phyloP scores from a whole-genome alignment of 2,113 vertebrate genomes.

The Tachysurus vachellii region DNA sequence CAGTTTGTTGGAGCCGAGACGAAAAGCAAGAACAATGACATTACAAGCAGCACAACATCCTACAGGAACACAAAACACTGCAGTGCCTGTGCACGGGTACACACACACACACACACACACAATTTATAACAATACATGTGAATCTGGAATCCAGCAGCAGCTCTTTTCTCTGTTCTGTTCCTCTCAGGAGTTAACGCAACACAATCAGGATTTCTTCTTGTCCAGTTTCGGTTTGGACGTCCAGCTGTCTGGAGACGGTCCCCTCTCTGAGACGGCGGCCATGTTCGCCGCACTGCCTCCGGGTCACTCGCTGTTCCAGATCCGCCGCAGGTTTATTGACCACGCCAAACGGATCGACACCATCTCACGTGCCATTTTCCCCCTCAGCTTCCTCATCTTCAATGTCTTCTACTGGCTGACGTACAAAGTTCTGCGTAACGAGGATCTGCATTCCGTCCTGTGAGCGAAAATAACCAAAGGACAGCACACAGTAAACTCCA shows the following conservation, averaged over 20 bases:
- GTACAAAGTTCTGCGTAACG: conserved; percentile 87
- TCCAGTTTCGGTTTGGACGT: conserved; percentile 76
- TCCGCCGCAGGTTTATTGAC: conserved; percentile 78
- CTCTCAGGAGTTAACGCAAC: conserved; percentile 80
- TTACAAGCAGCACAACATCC: conserved; percentile 64
- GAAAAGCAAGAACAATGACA: conserved; percentile 71
- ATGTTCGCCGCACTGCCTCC: conserved; percentile 74
- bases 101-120: conserved; percentile 15
- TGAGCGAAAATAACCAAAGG: conserved; percentile 43
- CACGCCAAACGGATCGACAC: conserved; percentile 90
- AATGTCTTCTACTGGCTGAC: conserved; percentile 94
- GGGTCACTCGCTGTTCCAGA: conserved; percentile 72
- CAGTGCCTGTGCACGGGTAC: conserved; percentile 75
- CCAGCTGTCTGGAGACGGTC: conserved; percentile 71
- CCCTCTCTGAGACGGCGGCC: conserved; percentile 73
- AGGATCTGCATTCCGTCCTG: conserved; percentile 76
- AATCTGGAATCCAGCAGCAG: not conserved
- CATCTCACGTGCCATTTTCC: conserved; percentile 86
- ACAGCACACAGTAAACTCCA: not conserved
- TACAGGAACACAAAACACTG: conserved; percentile 69
- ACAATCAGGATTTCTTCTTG: conserved; percentile 78
- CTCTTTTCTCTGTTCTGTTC: not conserved
- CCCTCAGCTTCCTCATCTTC: conserved; percentile 91
- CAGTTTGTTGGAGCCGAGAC: conserved; percentile 69
- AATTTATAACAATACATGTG: not conserved